These are phyloP conservation scores for Meteorus colon DNA, from an alignment of 2,888 invertebrate genomes.

Conservation along the genomic window DNA sequence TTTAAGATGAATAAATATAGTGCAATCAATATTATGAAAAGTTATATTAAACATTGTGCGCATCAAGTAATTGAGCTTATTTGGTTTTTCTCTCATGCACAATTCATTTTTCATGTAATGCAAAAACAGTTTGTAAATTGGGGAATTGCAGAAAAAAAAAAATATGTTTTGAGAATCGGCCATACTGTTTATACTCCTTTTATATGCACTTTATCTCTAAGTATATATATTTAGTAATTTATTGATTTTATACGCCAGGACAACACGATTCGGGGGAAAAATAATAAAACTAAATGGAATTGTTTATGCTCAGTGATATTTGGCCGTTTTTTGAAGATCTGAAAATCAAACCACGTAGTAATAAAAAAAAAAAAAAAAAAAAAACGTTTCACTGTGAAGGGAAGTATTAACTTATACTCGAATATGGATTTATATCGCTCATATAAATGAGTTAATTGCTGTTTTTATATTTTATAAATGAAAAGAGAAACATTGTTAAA, in stretches of 20 bases:
- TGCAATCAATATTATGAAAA: slow-evolving; percentile 22
- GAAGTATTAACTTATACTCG: slow-evolving; percentile 55
- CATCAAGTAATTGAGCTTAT: slow-evolving; percentile 30
- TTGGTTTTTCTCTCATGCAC: slow-evolving; percentile 24
- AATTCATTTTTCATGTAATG: slow-evolving; percentile 58
- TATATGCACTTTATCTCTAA: slow-evolving; percentile 51
- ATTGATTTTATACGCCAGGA: slow-evolving; percentile 37
- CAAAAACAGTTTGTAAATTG: slow-evolving; percentile 50
- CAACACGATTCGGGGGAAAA: too few species aligned
- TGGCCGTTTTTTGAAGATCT: slow-evolving; percentile 62
- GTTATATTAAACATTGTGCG: slow-evolving; percentile 18
- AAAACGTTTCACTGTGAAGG: slow-evolving; percentile 44
- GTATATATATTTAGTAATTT: slow-evolving; percentile 58
- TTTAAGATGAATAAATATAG: slow-evolving; percentile 49
- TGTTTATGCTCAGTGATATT: slow-evolving; percentile 34
- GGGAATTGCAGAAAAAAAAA: slow-evolving; percentile 53
- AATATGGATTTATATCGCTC: slow-evolving; percentile 42
- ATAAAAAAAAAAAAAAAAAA: slow-evolving; percentile 43
- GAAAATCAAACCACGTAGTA: slow-evolving; percentile 56
- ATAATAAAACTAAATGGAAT: slow-evolving; percentile 8
- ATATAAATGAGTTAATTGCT: slow-evolving; percentile 57
- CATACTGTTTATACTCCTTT: slow-evolving; percentile 46
- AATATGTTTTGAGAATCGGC: slow-evolving; percentile 60
- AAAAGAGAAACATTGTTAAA: slow-evolving; percentile 34
- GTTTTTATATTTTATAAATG: slow-evolving; percentile 64